Base-by-base conservation (phyloP, 35 echinoderm and acorn worm genomes). In the Eucidaris tribuloides region DNA sequence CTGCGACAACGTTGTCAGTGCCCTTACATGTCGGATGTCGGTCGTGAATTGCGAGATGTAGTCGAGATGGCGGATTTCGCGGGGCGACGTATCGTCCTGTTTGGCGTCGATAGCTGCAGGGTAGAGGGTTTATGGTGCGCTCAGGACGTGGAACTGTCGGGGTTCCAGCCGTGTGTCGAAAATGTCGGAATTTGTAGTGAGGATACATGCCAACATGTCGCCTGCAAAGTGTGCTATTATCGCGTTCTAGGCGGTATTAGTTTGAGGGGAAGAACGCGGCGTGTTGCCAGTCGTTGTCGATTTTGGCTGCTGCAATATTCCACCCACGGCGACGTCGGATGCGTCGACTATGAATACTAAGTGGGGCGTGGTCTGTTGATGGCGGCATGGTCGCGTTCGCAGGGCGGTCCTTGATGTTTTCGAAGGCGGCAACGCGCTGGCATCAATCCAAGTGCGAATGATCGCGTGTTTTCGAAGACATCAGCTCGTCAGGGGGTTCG, bases 51-150 rank as follows among this genome's bases (percentile, higher is more conserved):
- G 86, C 24, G 86, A 68, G 3, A 85, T 52, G 34, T 48, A 71
- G 74, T 76, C 82, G 1, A 88, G 38, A 43, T 89, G 86, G 13
- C 78, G 20, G 9, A 89, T 89, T 56, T 89, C 57, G 17, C 77
- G 52, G 7, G 86, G 62, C 38, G 43, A 65, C 22, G 81, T 58
- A 9, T 58, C 20, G 39, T 82, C 86, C 11, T 40, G 60, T 36
- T 50, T 82, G 13, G 86, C 25, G 1, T 20, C 6, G 7, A 81
- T 46, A 19, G 76, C 85, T 64, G n/a, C n/a, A 22, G 43, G 36
- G 57, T 63, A 19, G 65, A 25, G 15, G 74, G 76, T 55, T 87
- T 81, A 58, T 81, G 76, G 42, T 87, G 76, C 30, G 85, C 81
- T 13, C 45, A 87, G 41, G 84, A 87, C 22, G 54, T 42, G 44